Evolutionary conservation across 2,113 vertebrate genomes (phyloP), one percentile per base, ranked within the genome.

Genomic region (Syngnathus scovelli): DNA sequence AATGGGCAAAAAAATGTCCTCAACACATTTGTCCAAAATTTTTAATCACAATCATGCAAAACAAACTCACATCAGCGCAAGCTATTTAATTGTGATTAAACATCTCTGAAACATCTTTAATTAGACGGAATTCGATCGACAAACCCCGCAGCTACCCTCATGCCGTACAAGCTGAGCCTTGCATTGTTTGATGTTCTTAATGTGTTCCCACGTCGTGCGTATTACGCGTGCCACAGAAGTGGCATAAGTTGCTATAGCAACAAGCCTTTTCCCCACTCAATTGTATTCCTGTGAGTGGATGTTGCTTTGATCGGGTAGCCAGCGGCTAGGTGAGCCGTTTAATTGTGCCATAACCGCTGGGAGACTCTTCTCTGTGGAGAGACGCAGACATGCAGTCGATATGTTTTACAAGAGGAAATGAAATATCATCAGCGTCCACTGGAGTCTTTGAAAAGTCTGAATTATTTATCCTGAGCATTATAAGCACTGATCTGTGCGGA

Each of bases 271-370:
- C 66, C 52, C 15, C 56, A 74, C 59, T 52, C 41, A 38, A 75
- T 71, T 77, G 62, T 88, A 85, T 83, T 81, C 73, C 80, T 72
- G 69, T 79, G 68, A 78, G 78, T 78, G 71, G 66, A 72, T 74
- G 70, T 54, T 68, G 77, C 85, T 88, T 89, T 87, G 82, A 88
- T 88, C 41, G 79, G 41, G 46, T 84, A 71, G 84, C 84, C 78
- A 59, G 78, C 74, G 75, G 84, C 79, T 72, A 80, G 82, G 80
- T 80, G 76, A 80, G 56, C 64, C 74, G 77, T 84, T 85, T 79
- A 84, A 78, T 74, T 79, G 78, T 75, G 70, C 68, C 80, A 72
- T 66, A 81, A 78, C 75, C 77, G 65, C 61, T 71, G 78, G 77
- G 79, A 79, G 44, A 72, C 23, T n/a, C 67, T 61, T 63, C 54